Base-by-base conservation (phyloP, 30 jellyfish, hydroid and myxozoan genomes). In the Hydractinia echinata region DNA sequence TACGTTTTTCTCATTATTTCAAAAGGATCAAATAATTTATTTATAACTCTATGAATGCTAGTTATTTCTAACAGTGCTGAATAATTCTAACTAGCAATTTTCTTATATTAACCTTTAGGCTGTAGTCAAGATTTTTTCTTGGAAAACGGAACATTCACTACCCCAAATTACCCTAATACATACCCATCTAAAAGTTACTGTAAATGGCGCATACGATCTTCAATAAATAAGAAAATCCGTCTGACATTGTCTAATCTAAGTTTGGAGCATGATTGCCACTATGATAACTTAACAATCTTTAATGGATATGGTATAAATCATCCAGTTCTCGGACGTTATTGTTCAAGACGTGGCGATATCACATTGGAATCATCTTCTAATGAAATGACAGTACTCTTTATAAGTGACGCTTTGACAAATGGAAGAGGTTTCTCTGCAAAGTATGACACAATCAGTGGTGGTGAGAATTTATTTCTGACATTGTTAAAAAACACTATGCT, bases 141-240 rank as follows among this genome's bases (percentile, higher is more conserved):
- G 5, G 10, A 30, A 9, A 69, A 66, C 11, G 97, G 97, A 39
- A 84, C 95, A 5, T 81, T 90, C 76, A 76, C 88, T 4, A 69
- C 87, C 51, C 97, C 97, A 8, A 87, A 86, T 21, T 86, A 81
- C 78, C 97, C 97, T 15, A 61, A 84, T 7, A 87, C 76, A 10
- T 90, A 90, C 83, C 94, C 97, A 51, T 51, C 84, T 50, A 30
- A 54, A 6, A 53, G 92, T 53, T 86, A 58, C 7, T 90, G 97
- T 74, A 60, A 79, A 54, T 90, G 97, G 97, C 55, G 73, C 44
- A 90, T 90, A 68, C 82, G 80, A n/a, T 94, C 82, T 6, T 16
- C 77, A 50, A 78, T 83, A 4, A 81, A 55, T 8, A 89, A 73
- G 73, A 72, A 86, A 54, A 87, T 90, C 18, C 93, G 73, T 30